Conservation (phyloP, 2,797 vertebrate species). For the Crenuchus spilurus region DNA sequence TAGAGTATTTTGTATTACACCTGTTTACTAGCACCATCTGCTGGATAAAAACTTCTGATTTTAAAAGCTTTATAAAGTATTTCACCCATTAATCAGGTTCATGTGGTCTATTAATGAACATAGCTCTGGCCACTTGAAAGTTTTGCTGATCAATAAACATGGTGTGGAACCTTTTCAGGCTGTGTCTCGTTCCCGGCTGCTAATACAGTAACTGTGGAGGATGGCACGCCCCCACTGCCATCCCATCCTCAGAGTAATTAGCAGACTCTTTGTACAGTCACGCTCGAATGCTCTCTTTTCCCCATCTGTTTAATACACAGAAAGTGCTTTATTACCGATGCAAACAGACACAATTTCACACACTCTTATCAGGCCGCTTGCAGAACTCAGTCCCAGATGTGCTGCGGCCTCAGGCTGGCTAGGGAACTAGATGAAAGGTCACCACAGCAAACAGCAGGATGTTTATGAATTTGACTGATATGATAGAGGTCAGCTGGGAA, state of each 20-base stretch:
- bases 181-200: background rate
- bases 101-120: background rate
- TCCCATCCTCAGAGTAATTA: slow-evolving; percentile 63
- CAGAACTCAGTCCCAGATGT: slow-evolving; percentile 47
- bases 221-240: slow-evolving; percentile 45
- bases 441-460: slow-evolving; percentile 40
- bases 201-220: slow-evolving; percentile 56
- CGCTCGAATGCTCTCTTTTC: slow-evolving; percentile 67
- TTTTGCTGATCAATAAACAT: slow-evolving; percentile 1
- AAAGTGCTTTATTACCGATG: slow-evolving; percentile 50
- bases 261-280: slow-evolving; percentile 73
- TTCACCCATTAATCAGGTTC: background rate
- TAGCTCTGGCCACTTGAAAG: background rate
- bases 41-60: background rate
- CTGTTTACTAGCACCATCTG: background rate
- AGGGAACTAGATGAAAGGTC: slow-evolving; percentile 50
- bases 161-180: too few species aligned
- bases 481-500: slow-evolving; percentile 21
- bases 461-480: slow-evolving; percentile 46
- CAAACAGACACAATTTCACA: slow-evolving; percentile 57
- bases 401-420: slow-evolving; percentile 39
- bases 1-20: background rate
- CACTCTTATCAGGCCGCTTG: slow-evolving; percentile 49
- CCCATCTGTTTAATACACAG: slow-evolving; percentile 62
- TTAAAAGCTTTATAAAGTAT: background rate